Evolutionary conservation across 2,888 invertebrate genomes (phyloP).

Genomic region (Caenorhabditis macrosperma): DNA sequence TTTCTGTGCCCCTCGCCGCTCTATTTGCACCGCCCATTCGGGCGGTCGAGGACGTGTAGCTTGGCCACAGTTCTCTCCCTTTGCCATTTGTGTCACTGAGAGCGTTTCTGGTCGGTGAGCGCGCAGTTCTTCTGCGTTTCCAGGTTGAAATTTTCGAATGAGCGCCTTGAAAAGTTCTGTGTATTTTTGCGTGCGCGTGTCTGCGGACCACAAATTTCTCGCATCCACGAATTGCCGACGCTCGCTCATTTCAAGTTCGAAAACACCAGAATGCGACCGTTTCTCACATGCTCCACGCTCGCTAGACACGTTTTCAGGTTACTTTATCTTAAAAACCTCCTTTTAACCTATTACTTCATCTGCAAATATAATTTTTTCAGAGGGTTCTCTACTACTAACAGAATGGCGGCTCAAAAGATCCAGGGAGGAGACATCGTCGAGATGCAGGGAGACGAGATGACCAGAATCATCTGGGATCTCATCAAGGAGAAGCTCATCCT

Average conservation of each 20-base stretch:
- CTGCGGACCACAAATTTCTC: conserved; percentile 5
- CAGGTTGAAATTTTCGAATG: neutral
- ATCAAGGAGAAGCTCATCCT: conserved; percentile 97
- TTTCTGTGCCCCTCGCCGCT: conserved; percentile 39
- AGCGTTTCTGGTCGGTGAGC: conserved; percentile 10
- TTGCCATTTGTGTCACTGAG: conserved; percentile 20
- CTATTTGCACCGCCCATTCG: conserved; percentile 52
- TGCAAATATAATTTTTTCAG: conserved; percentile 28
- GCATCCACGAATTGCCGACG: neutral
- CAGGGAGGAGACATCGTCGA: conserved; percentile 81
- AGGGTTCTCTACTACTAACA: conserved; percentile 48
- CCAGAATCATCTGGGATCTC: conserved; percentile 95
- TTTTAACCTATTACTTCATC: neutral
- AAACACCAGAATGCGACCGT: conserved; percentile 36
- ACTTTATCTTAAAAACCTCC: neutral
- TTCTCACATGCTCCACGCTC: conserved; percentile 40
- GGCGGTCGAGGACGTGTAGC: conserved; percentile 48
- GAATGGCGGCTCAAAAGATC: conserved; percentile 70
- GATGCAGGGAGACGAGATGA: conserved; percentile 83
- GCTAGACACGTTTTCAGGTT: conserved; percentile 44
- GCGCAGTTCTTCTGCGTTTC: no score
- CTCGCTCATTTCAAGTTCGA: neutral
- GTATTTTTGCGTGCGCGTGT: conserved; percentile 35
- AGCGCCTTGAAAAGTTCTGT: neutral
- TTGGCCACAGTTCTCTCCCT: conserved; percentile 38